Evolutionary conservation across 2,888 invertebrate species (phyloP).

Genomic region (Anodontia alba): DNA sequence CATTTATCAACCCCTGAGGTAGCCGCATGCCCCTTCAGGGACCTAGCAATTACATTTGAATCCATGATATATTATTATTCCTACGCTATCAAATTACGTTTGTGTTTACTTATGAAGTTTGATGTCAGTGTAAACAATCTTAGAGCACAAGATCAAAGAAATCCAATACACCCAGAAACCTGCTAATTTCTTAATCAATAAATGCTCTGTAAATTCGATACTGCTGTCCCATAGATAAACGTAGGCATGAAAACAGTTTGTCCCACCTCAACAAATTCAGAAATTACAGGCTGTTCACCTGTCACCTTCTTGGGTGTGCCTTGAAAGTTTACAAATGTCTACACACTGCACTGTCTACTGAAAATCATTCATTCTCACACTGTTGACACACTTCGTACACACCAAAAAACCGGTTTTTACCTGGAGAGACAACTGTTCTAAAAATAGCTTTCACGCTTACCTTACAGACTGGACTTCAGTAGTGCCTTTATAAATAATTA

Average conservation of each 20-base stretch:
- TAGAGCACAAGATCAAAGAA: not conserved
- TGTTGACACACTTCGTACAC: conserved; percentile 8
- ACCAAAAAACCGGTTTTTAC: conserved; percentile 62
- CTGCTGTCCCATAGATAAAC: not conserved
- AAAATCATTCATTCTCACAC: not conserved
- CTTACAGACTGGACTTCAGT: not conserved
- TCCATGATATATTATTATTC: conserved; percentile 27
- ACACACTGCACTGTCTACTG: not conserved
- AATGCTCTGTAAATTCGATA: not conserved
- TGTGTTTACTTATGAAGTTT: not conserved
- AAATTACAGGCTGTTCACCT: not conserved
- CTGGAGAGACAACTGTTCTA: conserved; percentile 21
- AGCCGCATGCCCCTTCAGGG: conserved; percentile 97
- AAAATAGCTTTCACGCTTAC: not conserved
- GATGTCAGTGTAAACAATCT: not conserved
- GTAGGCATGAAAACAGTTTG: not conserved
- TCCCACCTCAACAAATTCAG: not conserved
- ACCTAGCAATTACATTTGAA: conserved; percentile 88
- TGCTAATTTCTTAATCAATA: not conserved
- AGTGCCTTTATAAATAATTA: not conserved
- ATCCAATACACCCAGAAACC: not conserved
- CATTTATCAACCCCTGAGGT: conserved; percentile 96
- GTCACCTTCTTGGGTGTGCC: conserved; percentile 9
- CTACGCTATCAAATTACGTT: not conserved
- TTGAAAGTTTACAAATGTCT: not conserved